phyloP scores from a whole-genome alignment of 2,113 vertebrate genomes.

The Notechis scutatus region DNA sequence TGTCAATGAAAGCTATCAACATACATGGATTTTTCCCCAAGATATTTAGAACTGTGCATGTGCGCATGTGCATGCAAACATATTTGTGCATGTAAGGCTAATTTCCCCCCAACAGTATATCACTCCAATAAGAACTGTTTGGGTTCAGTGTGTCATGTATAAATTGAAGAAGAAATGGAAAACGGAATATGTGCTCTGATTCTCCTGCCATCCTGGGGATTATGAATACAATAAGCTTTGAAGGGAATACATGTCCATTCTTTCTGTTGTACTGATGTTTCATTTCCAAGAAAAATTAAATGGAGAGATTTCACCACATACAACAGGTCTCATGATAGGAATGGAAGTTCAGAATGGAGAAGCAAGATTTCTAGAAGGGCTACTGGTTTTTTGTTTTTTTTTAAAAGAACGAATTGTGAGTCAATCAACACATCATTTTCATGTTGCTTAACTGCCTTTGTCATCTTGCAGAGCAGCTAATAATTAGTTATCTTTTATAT shows the following conservation, averaged over 20 bases:
- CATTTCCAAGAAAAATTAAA: background rate
- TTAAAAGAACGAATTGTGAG: background rate
- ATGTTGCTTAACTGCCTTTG: background rate
- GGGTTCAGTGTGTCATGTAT: background rate
- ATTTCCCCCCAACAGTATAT: background rate
- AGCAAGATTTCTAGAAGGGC: background rate
- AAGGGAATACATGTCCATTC: background rate
- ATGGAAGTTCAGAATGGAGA: background rate
- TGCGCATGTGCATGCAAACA: background rate
- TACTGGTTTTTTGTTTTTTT: background rate
- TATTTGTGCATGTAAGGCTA: background rate
- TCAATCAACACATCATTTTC: background rate
- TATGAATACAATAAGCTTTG: background rate
- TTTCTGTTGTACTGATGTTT: background rate
- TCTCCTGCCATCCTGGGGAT: background rate
- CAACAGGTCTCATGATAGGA: background rate
- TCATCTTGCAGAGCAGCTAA: background rate
- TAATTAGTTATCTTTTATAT: constrained; percentile 33
- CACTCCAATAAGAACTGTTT: background rate
- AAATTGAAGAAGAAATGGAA: background rate
- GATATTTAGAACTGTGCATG: background rate
- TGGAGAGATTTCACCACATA: background rate
- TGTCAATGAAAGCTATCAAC: background rate
- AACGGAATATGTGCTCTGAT: background rate
- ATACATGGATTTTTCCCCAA: background rate